These are phyloP conservation scores for Plotosus lineatus DNA, from an alignment of 2,113 vertebrate genomes.

Conservation along the genomic window DNA sequence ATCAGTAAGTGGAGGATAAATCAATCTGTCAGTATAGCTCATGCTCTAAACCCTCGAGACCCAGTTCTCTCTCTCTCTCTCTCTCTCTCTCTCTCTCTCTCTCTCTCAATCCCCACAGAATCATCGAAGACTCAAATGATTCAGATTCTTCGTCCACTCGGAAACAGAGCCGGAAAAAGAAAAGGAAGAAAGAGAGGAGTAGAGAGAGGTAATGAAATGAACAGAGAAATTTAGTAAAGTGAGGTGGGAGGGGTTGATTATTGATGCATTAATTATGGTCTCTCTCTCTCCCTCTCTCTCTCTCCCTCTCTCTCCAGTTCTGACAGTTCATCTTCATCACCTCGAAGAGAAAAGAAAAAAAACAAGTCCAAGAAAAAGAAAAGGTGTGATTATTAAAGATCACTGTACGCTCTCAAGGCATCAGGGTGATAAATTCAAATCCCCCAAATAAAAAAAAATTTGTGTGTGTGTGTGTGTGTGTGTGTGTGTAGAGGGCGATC, in stretches of 20 bases:
- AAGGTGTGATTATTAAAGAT: conserved; percentile 62
- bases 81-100: neutral
- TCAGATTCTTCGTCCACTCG: conserved; percentile 80
- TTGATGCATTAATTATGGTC: neutral
- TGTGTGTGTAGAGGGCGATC: conserved; percentile 51
- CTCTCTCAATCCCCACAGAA: too few relatives aligned
- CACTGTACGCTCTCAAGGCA: neutral
- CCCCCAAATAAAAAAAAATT: neutral
- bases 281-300: neutral
- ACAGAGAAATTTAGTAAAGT: neutral
- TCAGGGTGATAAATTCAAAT: neutral
- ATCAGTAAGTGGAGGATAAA: conserved; percentile 71
- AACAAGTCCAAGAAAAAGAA: conserved; percentile 81
- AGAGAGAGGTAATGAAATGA: conserved; percentile 70
- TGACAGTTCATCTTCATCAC: conserved; percentile 79
- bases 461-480: neutral
- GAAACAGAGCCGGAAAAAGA: conserved; percentile 86
- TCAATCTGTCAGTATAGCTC: neutral
- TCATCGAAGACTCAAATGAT: conserved; percentile 79
- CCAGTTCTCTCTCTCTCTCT: neutral
- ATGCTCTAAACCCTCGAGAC: too few relatives aligned
- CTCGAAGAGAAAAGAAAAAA: conserved; percentile 78
- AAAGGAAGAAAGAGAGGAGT: conserved; percentile 84
- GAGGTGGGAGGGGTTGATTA: neutral
- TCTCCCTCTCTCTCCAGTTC: conserved; percentile 68